Evolutionary conservation across 2,797 vertebrate species (phyloP), one percentile per base, ranked within the genome.

Genomic region (Tangara arthus): DNA sequence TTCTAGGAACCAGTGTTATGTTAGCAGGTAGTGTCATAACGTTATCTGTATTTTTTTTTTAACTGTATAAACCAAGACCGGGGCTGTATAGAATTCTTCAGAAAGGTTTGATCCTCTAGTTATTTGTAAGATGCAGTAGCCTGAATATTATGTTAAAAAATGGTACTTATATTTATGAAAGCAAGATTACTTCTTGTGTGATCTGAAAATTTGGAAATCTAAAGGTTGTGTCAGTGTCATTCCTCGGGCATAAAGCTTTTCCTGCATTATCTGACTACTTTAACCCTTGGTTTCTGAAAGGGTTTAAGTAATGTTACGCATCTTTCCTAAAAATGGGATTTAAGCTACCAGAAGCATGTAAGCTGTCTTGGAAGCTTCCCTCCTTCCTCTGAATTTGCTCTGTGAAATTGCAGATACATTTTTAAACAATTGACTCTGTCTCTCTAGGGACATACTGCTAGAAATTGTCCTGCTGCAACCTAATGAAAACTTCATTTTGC

Each of bases 171-270:
- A 2, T 68, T 1, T 27, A 34, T 70, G 16, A 37, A 87, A 63
- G 44, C 15, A 63, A 60, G 19, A 32, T 64, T 46, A 44, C 23
- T 81, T 2, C 0, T 37, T 81, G 21, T 9, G 11, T 66, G 4
- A 34, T 80, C 24, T 42, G 28, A 80, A 39, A 64, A 59, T 44
- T 22, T 28, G 4, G 66, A 70, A 18, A 32, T 63, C 1, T 26
- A 4, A 47, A 52, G 15, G 3, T 5, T 34, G 5, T 79, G 1
- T 60, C 11, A 1, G 0, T 61, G 28, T 53, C 1, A 9, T 69
- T 95, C 10, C 26, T 26, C 6, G 32, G 47, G 4, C 11, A 30
- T 59, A 63, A 84, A 77, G 26, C 14, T 70, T 46, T 72, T 63
- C 32, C 16, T 82, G 39, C 35, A 5, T 50, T 89, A 16, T 20